Percentiles rank a stretch among this genome's conserved stretches.
Conservation (phyloP, 2,888 invertebrate species). For the Drosophila multiciliata region DNA sequence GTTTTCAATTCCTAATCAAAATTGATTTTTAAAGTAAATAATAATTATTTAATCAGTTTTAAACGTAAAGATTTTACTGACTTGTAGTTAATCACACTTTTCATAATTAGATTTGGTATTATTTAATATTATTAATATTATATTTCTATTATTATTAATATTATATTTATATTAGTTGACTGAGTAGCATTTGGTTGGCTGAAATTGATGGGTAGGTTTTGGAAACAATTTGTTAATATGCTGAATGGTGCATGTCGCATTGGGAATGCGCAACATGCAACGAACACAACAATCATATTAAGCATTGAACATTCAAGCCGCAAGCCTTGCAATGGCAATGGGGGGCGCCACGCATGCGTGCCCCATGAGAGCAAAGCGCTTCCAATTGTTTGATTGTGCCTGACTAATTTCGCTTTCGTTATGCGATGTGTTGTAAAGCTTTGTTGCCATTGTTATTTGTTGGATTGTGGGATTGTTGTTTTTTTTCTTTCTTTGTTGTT, state of each 20-base stretch:
- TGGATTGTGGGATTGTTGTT: no score
- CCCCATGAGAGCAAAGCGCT: conserved; percentile 7
- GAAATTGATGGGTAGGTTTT: not conserved
- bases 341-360: conserved; percentile 63
- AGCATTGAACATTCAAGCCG: not conserved
- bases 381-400: conserved; percentile 35
- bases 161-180: not conserved
- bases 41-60: no score
- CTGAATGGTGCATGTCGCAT: conserved; percentile 35
- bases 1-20: not conserved
- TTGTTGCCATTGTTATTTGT: not conserved
- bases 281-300: conserved; percentile 5
- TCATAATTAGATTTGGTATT: no score
- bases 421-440: conserved; percentile 13
- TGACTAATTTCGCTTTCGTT: conserved; percentile 59
- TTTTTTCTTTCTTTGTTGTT: no score
- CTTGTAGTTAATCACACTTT: no score
- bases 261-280: conserved; percentile 55
- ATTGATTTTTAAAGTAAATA: no score
- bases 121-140: no score
- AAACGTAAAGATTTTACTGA: no score
- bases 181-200: conserved; percentile 20
- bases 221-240: not conserved
- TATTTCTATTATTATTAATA: no score
- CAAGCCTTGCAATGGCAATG: not conserved